Evolutionary conservation across 2,888 invertebrate species (phyloP).

Genomic region (Meghimatium bilineatum): DNA sequence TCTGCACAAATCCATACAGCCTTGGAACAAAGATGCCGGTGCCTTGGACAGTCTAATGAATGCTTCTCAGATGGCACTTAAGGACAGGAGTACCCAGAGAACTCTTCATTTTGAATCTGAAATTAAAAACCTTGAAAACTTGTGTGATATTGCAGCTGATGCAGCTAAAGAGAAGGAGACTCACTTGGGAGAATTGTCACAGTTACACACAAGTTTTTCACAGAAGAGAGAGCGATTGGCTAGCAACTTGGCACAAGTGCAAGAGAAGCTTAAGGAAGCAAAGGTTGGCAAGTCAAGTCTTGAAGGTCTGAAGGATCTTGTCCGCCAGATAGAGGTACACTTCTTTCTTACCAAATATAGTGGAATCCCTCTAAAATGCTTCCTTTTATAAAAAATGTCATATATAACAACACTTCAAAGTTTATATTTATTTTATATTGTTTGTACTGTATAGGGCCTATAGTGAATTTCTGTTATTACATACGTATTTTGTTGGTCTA

Average conservation of each 20-base stretch:
- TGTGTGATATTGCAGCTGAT: conserved; percentile 63
- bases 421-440: too few species aligned
- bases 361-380: too few species aligned
- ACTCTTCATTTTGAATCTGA: conserved; percentile 71
- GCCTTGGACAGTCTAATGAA: conserved; percentile 72
- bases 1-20: conserved; percentile 78
- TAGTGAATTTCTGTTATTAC: too few species aligned
- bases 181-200: conserved; percentile 74
- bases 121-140: conserved; percentile 61
- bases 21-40: conserved; percentile 65
- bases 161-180: conserved; percentile 72
- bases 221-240: conserved; percentile 83
- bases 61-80: conserved; percentile 69
- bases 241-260: conserved; percentile 62
- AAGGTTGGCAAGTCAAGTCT: conserved; percentile 61
- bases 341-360: neutral
- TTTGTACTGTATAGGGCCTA: too few species aligned
- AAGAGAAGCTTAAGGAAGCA: conserved; percentile 59
- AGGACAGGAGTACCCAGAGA: conserved; percentile 71
- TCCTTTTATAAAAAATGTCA: too few species aligned
- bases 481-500: too few species aligned
- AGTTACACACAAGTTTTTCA: conserved; percentile 88
- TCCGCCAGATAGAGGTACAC: conserved; percentile 68
- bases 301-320: conserved; percentile 66
- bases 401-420: too few species aligned